Percentiles rank a stretch among this genome's conserved stretches.
These are phyloP conservation scores for Acrobasis repandana DNA, from an alignment of 2,888 invertebrate species.

Conservation along the genomic window DNA sequence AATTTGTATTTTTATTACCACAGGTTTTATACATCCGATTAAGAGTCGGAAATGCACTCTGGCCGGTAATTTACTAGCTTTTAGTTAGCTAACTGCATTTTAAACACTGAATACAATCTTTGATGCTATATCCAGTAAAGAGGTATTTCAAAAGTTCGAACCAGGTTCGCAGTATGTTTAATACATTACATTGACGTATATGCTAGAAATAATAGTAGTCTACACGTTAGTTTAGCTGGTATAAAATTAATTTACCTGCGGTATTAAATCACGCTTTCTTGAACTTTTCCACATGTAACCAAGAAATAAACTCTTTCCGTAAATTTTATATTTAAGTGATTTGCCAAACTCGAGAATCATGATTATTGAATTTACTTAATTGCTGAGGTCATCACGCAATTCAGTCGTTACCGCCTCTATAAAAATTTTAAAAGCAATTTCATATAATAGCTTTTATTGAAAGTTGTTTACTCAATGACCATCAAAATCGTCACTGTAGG, in stretches of 20 bases:
- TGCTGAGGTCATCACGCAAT: slow-evolving; percentile 38
- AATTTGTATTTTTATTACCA: slow-evolving; percentile 35
- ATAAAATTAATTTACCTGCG: neutral
- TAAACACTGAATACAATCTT: too few relatives aligned
- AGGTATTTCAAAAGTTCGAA: neutral
- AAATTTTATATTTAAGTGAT: slow-evolving; percentile 29
- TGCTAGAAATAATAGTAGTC: neutral
- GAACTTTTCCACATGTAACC: slow-evolving; percentile 34
- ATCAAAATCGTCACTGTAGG: slow-evolving; percentile 1
- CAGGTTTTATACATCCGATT: slow-evolving; percentile 25
- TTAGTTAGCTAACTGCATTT: slow-evolving; percentile 16
- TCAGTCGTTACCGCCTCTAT: slow-evolving; percentile 25
- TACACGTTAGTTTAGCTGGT: neutral
- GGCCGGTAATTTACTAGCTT: slow-evolving; percentile 19
- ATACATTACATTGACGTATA: neutral
- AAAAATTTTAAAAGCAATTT: slow-evolving; percentile 22
- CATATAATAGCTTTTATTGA: slow-evolving; percentile 12
- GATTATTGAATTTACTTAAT: slow-evolving; percentile 33
- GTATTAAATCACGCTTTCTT: slow-evolving; percentile 27
- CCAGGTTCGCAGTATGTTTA: neutral
- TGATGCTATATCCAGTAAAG: too few relatives aligned
- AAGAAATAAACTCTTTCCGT: slow-evolving; percentile 34
- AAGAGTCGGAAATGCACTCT: slow-evolving; percentile 28
- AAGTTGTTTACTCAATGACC: slow-evolving; percentile 9
- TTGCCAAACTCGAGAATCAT: slow-evolving; percentile 28